A percentile compares a stretch with the other conserved stretches of the same genome.
phyloP scores from a whole-genome alignment of 2,888 invertebrate species.

The Phlogophora meticulosa region DNA sequence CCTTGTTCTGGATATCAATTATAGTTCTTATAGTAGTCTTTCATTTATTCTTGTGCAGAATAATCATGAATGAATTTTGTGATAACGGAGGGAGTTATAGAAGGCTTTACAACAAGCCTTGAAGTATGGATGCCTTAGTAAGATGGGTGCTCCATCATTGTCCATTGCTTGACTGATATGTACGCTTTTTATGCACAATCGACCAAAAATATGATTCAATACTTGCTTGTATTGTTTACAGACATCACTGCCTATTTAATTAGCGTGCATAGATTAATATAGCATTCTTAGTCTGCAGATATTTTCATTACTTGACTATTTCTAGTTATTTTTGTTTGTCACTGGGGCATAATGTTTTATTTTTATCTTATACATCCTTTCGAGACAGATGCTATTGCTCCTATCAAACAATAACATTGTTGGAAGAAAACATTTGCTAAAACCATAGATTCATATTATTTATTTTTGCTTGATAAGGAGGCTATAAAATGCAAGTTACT shows the following conservation, averaged over 20 bases:
- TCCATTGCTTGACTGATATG: constrained; percentile 71
- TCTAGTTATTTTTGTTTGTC: constrained; percentile 29
- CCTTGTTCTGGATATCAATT: constrained; percentile 97
- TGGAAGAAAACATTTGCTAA: constrained; percentile 34
- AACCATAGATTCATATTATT: constrained; percentile 27
- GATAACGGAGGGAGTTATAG: constrained; percentile 93
- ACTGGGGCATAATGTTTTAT: constrained; percentile 21
- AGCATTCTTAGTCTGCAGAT: constrained; percentile 13
- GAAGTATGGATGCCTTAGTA: constrained; percentile 75
- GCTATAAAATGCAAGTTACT: constrained; percentile 46
- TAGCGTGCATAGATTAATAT: constrained; percentile 25
- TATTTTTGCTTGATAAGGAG: constrained; percentile 47
- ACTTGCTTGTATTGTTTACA: constrained; percentile 45
- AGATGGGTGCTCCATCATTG: constrained; percentile 64
- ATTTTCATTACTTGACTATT: constrained; percentile 4
- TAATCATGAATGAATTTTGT: constrained; percentile 97
- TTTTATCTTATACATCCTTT: constrained; percentile 34
- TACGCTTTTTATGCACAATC: constrained; percentile 67
- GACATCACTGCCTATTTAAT: constrained; percentile 54
- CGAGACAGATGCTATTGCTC: constrained; percentile 20
- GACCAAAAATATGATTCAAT: constrained; percentile 59
- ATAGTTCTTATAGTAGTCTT: constrained; percentile 97
- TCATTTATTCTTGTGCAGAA: constrained; percentile 97
- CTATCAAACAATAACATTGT: constrained; percentile 41
- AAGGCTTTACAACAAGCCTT: constrained; percentile 94